These are phyloP conservation scores for Drosophila parvula DNA, from an alignment of 1,140 invertebrate genomes.

Conservation along the genomic window DNA sequence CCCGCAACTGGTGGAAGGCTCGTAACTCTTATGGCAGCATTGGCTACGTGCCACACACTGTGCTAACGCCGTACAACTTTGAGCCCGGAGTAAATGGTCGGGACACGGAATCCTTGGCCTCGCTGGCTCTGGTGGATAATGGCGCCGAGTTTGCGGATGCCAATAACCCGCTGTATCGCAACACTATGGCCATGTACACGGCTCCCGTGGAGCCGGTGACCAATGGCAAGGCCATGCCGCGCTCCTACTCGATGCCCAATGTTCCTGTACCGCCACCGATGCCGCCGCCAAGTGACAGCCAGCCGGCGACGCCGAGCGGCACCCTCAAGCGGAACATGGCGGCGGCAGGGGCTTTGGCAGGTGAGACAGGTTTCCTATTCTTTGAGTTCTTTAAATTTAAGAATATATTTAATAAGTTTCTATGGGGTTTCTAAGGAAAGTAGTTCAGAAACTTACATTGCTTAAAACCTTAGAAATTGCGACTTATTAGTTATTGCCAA, in stretches of 20 bases:
- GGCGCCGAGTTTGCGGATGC: conserved; percentile 44
- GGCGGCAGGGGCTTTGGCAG: conserved; percentile 60
- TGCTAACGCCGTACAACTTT: conserved; percentile 89
- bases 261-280: conserved; percentile 80
- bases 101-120: conserved; percentile 72
- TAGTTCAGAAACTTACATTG: too few relatives aligned
- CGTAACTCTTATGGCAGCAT: conserved; percentile 93
- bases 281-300: conserved; percentile 73
- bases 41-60: conserved; percentile 98
- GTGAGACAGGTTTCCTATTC: conserved; percentile 17
- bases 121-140: conserved; percentile 44
- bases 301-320: conserved; percentile 69
- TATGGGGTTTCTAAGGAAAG: too few relatives aligned
- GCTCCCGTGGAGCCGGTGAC: conserved; percentile 42
- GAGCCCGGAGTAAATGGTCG: conserved; percentile 48
- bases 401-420: background rate
- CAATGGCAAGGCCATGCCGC: conserved; percentile 59
- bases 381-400: background rate
- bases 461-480: background rate
- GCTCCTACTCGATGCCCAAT: conserved; percentile 76
- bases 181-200: conserved; percentile 66
- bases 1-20: conserved; percentile 99
- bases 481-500: background rate
- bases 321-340: conserved; percentile 69
- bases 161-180: conserved; percentile 61